Evolutionary conservation across 2,888 invertebrate species (phyloP), one percentile per base, ranked within the genome.

Genomic region (Mythimna vitellina): DNA sequence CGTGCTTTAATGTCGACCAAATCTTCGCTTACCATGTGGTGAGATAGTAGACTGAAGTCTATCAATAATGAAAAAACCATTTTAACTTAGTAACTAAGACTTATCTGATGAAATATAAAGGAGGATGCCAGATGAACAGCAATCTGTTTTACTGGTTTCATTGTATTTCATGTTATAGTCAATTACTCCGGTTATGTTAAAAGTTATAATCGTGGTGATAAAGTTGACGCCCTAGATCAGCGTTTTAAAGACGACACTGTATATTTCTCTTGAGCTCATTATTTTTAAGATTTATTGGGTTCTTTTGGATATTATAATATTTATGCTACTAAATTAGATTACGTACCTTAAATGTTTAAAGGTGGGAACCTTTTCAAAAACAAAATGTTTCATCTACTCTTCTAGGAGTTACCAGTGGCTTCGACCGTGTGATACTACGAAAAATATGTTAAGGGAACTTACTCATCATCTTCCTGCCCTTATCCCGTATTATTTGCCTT

Each of bases 151-250:
- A 74, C 56, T 74, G 46, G 22, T 56, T 29, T 22, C 65, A 38
- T 49, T 74, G 35, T 64, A 49, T 49, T 22, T 14, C 25, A 63
- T 63, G 5, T 35, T 38, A 22, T 89, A 85, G 85, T 82, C 76
- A 82, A 89, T 91, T 88, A 90, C 82, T 82, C 79, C 61, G 81
- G 89, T 88, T 88, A 87, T 84, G 79, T 74, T 83, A 68, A 82
- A 87, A 86, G 85, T 88, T 86, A 87, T 83, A 79, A 68, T 58
- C 68, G 58, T 60, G 72, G 81, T 83, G 68, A 82, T 87, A 82
- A 85, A 86, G 38, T 38, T 74, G 22, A 49, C 22, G 65, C 14
- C 38, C 74, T 64, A 29, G 54, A 72, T 64, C 25, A 56, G 46
- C 2, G 58, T 65, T 74, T 74, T 74, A 56, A 74, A 29, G 74